Percentiles rank a stretch among this genome's conserved stretches.
phyloP scores from a whole-genome alignment of 2,113 vertebrate species.

The Erythrolamprus reginae region DNA sequence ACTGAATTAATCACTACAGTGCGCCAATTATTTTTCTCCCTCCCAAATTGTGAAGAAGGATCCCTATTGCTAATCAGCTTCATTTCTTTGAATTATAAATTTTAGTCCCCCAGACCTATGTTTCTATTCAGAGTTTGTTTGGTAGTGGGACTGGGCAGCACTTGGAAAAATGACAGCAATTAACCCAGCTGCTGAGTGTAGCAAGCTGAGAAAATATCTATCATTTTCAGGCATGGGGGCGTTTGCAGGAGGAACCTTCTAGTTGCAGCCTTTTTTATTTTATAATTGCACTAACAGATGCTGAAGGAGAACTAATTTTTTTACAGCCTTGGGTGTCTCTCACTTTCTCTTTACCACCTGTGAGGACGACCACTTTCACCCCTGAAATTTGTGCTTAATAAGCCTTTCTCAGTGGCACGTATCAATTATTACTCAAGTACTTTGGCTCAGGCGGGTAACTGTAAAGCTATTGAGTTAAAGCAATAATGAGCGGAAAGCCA shows the following conservation, averaged over 20 bases:
- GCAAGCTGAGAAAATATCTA: constrained; percentile 11
- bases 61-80: not conserved
- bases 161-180: constrained; percentile 5
- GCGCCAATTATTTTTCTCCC: not conserved
- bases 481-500: not conserved
- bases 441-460: not conserved
- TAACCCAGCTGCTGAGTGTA: constrained; percentile 44
- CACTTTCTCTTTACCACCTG: constrained; percentile 28
- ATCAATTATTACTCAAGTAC: constrained; percentile 38
- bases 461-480: constrained; percentile 13
- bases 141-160: constrained; percentile 32
- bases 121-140: constrained; percentile 29
- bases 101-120: not conserved
- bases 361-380: constrained; percentile 16
- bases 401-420: constrained; percentile 33
- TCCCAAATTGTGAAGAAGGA: not conserved
- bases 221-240: not conserved
- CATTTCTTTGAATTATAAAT: not conserved
- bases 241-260: constrained; percentile 12
- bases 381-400: constrained; percentile 43
- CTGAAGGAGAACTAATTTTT: constrained; percentile 19
- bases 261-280: not conserved
- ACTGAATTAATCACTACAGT: not conserved
- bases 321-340: not conserved
- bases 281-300: constrained; percentile 18